These are phyloP conservation scores for Arizona elegans DNA, from an alignment of 2,113 vertebrate genomes.

Conservation along the genomic window DNA sequence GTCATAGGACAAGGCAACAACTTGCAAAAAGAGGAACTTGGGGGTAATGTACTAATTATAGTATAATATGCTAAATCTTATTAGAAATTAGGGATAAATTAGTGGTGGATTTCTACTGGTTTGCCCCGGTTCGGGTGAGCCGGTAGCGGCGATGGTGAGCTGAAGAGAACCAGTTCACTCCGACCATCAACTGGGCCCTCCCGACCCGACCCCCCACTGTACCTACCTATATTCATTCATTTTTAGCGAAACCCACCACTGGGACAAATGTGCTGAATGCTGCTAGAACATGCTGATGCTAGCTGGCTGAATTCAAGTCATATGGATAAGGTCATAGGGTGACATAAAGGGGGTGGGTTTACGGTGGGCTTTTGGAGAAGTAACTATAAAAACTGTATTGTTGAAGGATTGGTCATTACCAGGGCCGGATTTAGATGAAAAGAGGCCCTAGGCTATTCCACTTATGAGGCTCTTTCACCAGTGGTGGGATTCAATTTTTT, in stretches of 20 bases:
- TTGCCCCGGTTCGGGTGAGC: too few relatives aligned
- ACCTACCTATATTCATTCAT: too few relatives aligned
- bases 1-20: not conserved
- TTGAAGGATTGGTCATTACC: not conserved
- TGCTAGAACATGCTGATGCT: not conserved
- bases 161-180: too few relatives aligned
- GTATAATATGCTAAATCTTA: not conserved
- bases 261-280: not conserved
- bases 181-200: too few relatives aligned
- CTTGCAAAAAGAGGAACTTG: not conserved
- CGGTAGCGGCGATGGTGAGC: too few relatives aligned
- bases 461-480: too few relatives aligned
- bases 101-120: too few relatives aligned
- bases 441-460: too few relatives aligned
- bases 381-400: not conserved
- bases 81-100: not conserved
- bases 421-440: too few relatives aligned
- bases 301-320: not conserved
- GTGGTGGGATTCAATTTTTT: too few relatives aligned
- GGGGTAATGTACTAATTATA: not conserved
- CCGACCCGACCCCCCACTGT: too few relatives aligned
- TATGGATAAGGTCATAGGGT: not conserved
- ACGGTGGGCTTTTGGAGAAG: not conserved
- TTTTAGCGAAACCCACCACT: too few relatives aligned
- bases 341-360: not conserved